phyloP scores from a whole-genome alignment of 2,888 invertebrate species.

The Cyclophora punctaria region DNA sequence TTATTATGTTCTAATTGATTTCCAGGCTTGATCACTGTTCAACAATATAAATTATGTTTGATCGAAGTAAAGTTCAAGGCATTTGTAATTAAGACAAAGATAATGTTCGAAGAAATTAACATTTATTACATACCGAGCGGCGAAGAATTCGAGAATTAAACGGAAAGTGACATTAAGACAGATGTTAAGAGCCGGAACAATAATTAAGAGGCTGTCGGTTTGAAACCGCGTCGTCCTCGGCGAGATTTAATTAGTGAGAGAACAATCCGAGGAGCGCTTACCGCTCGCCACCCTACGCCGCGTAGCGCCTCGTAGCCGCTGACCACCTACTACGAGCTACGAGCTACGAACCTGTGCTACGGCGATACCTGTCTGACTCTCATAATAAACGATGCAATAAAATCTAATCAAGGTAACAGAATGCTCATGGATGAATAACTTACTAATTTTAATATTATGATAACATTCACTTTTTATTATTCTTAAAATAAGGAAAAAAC shows the following conservation, averaged over 20 bases:
- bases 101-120: slow-evolving; percentile 39
- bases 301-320: not conserved
- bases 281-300: slow-evolving; percentile 18
- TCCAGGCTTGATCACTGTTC: no score
- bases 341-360: no score
- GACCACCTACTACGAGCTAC: not conserved
- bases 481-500: no score
- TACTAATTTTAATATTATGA: no score
- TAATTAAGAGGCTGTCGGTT: slow-evolving; percentile 73
- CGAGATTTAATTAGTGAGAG: slow-evolving; percentile 72
- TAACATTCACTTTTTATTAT: no score
- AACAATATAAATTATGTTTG: not conserved
- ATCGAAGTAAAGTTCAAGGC: not conserved
- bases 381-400: no score
- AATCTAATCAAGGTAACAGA: no score
- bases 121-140: slow-evolving; percentile 39
- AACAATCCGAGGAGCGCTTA: slow-evolving; percentile 40
- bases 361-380: no score
- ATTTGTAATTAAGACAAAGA: slow-evolving; percentile 22
- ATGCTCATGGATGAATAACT: no score
- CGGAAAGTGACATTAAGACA: slow-evolving; percentile 69
- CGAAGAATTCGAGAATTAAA: slow-evolving; percentile 61
- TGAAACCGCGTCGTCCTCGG: slow-evolving; percentile 63
- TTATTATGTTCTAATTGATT: no score
- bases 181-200: slow-evolving; percentile 71